A percentile compares a stretch with the other conserved stretches of the same genome.
These are phyloP conservation scores for Cephalotes varians DNA, from an alignment of 2,888 invertebrate genomes.

Conservation along the genomic window DNA sequence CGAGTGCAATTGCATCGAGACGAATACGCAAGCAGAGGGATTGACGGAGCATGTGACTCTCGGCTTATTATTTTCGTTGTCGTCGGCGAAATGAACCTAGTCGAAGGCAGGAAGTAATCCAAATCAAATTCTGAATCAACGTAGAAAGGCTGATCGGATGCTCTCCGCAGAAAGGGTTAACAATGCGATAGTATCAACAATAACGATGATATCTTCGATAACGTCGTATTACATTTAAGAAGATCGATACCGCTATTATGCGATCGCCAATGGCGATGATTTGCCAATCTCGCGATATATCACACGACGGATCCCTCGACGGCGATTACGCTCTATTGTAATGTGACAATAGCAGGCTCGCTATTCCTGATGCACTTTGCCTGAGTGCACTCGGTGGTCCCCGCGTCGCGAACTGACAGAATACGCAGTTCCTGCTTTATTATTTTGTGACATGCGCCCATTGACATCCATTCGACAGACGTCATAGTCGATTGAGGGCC, in stretches of 20 bases:
- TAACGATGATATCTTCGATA: background rate
- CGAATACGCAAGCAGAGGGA: conserved; percentile 67
- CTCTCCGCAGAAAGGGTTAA: background rate
- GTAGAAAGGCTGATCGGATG: background rate
- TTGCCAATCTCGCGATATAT: conserved; percentile 29
- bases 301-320: conserved; percentile 27
- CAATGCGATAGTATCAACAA: background rate
- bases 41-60: conserved; percentile 78
- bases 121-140: background rate
- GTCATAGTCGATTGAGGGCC: conserved; percentile 64
- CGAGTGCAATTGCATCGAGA: conserved; percentile 72
- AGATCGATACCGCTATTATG: conserved; percentile 18
- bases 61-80: conserved; percentile 68
- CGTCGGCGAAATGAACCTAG: conserved; percentile 6
- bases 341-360: conserved; percentile 43
- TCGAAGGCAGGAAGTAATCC: background rate
- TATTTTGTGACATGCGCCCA: conserved; percentile 44
- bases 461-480: conserved; percentile 57
- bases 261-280: conserved; percentile 20
- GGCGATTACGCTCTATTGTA: conserved; percentile 39
- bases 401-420: conserved; percentile 32
- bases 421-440: conserved; percentile 40
- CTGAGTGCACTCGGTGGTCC: conserved; percentile 35
- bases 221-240: conserved; percentile 12
- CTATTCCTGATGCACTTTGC: conserved; percentile 46